Conservation (phyloP, 37 sponge, comb jelly and placozoan genomes). For the Diacarnus erythraeanus region DNA sequence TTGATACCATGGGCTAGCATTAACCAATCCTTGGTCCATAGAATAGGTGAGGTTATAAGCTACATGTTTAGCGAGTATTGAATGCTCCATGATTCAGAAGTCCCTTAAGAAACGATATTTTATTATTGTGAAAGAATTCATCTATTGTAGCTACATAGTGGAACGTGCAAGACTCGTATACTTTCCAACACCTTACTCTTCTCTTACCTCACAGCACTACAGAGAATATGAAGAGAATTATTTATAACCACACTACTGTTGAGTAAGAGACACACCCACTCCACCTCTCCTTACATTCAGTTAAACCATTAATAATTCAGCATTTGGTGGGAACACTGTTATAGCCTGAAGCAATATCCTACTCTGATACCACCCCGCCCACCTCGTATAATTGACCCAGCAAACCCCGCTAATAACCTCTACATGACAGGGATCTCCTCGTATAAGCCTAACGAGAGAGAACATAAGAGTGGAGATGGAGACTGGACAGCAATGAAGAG, state of each 20-base stretch:
- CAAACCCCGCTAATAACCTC: slow-evolving; percentile 76
- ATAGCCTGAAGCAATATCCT: slow-evolving; percentile 25
- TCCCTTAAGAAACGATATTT: too few relatives aligned
- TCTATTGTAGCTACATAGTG: too few relatives aligned
- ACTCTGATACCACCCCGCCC: slow-evolving; percentile 1
- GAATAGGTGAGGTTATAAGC: too few relatives aligned
- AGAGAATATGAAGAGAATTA: slow-evolving; percentile 35
- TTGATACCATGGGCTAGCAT: neutral
- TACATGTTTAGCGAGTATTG: too few relatives aligned
- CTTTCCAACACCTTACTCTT: too few relatives aligned
- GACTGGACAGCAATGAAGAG: slow-evolving; percentile 47
- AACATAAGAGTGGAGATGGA: slow-evolving; percentile 21
- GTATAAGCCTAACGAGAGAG: slow-evolving; percentile 11
- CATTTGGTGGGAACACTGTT: slow-evolving; percentile 55
- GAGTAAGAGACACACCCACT: slow-evolving; percentile 31
- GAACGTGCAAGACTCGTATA: too few relatives aligned
- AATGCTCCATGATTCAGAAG: too few relatives aligned
- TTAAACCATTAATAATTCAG: slow-evolving; percentile 5
- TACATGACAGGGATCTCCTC: slow-evolving; percentile 50
- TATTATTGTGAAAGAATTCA: too few relatives aligned
- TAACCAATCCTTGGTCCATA: too few relatives aligned
- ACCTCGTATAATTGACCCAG: slow-evolving; percentile 77
- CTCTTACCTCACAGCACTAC: slow-evolving; percentile 4
- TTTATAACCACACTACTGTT: slow-evolving; percentile 20
- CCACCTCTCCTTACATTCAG: neutral